These are phyloP conservation scores for Mnemiopsis leidyi DNA, from an alignment of 37 sponge, comb jelly and placozoan species.

Conservation along the genomic window DNA sequence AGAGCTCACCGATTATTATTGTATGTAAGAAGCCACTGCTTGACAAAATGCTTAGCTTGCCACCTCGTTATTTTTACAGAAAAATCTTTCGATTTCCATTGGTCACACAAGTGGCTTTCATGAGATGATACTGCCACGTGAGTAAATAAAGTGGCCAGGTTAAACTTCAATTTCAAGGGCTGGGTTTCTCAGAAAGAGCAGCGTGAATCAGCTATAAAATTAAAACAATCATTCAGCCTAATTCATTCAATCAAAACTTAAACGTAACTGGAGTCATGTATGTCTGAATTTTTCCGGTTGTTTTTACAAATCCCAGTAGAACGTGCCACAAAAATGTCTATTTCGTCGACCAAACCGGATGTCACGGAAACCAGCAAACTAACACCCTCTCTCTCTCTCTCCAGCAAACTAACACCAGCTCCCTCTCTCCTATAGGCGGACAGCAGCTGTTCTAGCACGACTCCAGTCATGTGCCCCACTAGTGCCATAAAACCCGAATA, in stretches of 20 bases:
- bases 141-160: not conserved
- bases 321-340: no score
- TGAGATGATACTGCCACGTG: not conserved
- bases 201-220: no score
- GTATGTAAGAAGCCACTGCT: not conserved
- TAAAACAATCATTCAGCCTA: no score
- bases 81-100: not conserved
- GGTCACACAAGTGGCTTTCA: not conserved
- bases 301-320: no score
- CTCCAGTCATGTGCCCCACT: slow-evolving; percentile 54
- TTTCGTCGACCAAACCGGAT: no score
- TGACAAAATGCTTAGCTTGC: not conserved
- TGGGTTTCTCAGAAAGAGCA: no score
- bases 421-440: slow-evolving; percentile 5
- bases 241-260: no score
- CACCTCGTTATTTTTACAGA: not conserved
- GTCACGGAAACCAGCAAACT: no score
- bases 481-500: slow-evolving; percentile 49
- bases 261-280: no score
- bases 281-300: no score
- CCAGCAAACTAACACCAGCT: not conserved
- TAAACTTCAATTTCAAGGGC: not conserved
- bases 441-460: slow-evolving; percentile 54
- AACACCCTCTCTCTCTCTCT: no score
- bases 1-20: not conserved